Base-by-base conservation (phyloP, 1,140 invertebrate genomes). In the Nylanderia fulva region DNA sequence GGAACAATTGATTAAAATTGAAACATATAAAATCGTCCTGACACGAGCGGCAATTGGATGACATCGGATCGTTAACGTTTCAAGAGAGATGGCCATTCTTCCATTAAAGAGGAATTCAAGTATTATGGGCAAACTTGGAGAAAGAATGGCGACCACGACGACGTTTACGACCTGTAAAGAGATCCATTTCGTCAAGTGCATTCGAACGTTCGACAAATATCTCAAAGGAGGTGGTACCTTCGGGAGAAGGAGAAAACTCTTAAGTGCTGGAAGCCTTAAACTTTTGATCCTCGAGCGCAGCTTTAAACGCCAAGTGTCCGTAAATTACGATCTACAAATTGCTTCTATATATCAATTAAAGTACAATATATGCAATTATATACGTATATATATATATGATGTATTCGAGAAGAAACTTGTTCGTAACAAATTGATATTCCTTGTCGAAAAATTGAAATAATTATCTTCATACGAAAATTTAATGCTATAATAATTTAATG, bases 101-200 rank as follows among this genome's bases (percentile, higher is more conserved):
- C 64, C 77, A 86, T 89, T 89, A 89, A 86, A 61, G 75, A 42
- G 61, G 60, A 63, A 84, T 89, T 89, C 85, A 85, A 89, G 88
- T 80, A 80, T 60, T 33, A 54, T 15, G 87, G 54, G 79, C 69
- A 69, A 89, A 80, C 85, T 86, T 56, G 85, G 36, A 33, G 63
- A 58, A 89, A 89, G 86, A 89, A 88, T 71, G 77, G 80, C 36
- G 77, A 83, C 60, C 71, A 45, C 56, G 52, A 42, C 39, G 63
- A 86, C 88, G 58, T 90, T 89, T 86, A 90, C 85, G 87, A 89
- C 29, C 79, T 89, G 87, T 84, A 90, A 90, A 90, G 88, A 80
- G 88, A 90, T 90, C 88, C 88, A 90, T 90, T 90, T 90, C 88
- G 68, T 89, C 87, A 71, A 90, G 87, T 90, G 75, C 74, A 86